Conservation (phyloP, 2,888 invertebrate genomes). For the Thereva unica region DNA sequence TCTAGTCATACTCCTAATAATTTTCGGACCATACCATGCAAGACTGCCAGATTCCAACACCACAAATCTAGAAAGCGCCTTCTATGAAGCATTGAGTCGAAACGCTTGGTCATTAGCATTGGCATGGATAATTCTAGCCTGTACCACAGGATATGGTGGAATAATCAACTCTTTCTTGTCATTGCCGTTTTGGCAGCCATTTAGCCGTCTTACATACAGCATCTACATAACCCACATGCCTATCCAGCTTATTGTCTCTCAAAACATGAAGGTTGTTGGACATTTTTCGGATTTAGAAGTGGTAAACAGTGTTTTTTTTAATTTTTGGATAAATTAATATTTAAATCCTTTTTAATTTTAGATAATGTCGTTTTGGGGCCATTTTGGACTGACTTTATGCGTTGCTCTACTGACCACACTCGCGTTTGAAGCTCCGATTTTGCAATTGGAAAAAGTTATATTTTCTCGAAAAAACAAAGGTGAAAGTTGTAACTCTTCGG, state of each 20-base stretch:
- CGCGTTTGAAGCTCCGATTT: no score
- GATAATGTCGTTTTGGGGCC: constrained; percentile 47
- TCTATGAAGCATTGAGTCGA: constrained; percentile 48
- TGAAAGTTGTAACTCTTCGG: no score
- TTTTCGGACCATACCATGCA: constrained; percentile 55
- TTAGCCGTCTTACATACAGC: constrained; percentile 49
- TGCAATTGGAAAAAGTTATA: no score
- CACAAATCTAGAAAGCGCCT: constrained; percentile 50
- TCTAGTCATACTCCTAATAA: constrained; percentile 50
- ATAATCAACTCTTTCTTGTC: constrained; percentile 49
- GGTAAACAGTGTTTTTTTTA: constrained; percentile 44
- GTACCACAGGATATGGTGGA: constrained; percentile 50
- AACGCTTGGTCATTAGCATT: constrained; percentile 51
- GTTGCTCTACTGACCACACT: constrained; percentile 36
- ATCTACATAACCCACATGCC: constrained; percentile 51
- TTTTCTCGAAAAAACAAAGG: no score
- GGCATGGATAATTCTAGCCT: constrained; percentile 53
- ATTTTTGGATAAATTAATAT: not conserved
- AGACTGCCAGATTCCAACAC: constrained; percentile 49
- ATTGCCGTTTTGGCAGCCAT: constrained; percentile 50
- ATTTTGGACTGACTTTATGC: constrained; percentile 46
- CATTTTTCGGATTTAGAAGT: constrained; percentile 49
- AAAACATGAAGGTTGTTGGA: constrained; percentile 42
- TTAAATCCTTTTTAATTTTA: constrained; percentile 14
- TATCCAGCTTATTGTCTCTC: constrained; percentile 43